Evolutionary conservation across 2,888 invertebrate genomes (phyloP).

Genomic region (Dryomyza anilis): DNA sequence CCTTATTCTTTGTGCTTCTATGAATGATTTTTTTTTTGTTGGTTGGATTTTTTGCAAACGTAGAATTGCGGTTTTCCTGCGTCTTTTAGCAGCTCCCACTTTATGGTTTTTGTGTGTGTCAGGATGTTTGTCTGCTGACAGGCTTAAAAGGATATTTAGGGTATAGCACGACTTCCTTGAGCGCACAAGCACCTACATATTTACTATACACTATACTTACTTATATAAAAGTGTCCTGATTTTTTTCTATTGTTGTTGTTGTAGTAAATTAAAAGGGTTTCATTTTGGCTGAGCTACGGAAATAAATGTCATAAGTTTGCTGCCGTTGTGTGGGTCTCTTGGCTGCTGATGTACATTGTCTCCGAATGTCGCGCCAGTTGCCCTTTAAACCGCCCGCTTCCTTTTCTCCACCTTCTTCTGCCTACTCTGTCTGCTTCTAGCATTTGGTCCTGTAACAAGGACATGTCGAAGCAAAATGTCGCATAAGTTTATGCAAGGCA

Average conservation of each 20-base stretch:
- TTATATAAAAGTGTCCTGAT: not conserved
- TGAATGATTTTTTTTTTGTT: conserved; percentile 10
- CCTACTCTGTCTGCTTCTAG: not conserved
- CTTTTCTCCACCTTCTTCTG: no score
- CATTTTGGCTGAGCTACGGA: not conserved
- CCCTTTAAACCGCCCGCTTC: not conserved
- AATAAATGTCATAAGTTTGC: not conserved
- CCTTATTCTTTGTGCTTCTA: not conserved
- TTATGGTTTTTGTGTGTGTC: conserved; percentile 5
- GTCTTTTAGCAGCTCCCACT: conserved; percentile 47
- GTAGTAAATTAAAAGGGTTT: conserved; percentile 7
- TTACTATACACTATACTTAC: not conserved
- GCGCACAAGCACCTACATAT: not conserved
- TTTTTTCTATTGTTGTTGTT: not conserved
- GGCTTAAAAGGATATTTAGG: not conserved
- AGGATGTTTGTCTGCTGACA: not conserved
- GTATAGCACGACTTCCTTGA: not conserved
- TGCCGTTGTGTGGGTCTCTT: no score
- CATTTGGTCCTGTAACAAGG: not conserved
- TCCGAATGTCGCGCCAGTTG: conserved; percentile 1
- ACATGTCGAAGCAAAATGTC: conserved; percentile 10
- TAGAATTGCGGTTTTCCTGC: conserved; percentile 56
- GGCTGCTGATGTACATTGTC: not conserved
- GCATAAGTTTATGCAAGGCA: conserved; percentile 32
- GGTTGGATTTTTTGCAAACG: conserved; percentile 36